Conservation (phyloP, 2,888 invertebrate species). For the Hydriomena furcata region DNA sequence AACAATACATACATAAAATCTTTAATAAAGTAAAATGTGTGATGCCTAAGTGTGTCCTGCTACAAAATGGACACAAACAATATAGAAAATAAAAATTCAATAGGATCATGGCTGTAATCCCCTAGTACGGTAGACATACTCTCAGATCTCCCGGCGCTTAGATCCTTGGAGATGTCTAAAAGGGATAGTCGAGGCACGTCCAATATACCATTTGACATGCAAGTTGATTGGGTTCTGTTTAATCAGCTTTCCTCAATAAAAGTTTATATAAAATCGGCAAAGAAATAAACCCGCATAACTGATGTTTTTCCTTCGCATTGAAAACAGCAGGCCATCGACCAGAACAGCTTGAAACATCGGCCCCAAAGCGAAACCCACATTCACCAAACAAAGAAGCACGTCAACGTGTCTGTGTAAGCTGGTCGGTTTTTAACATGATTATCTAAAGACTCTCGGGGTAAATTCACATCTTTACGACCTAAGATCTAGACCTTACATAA, state of each 20-base stretch:
- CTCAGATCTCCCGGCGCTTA: too few species aligned
- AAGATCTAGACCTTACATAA: constrained; percentile 31
- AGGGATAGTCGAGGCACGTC: too few species aligned
- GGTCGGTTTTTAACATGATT: constrained; percentile 26
- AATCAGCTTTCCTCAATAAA: constrained; percentile 27
- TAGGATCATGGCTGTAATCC: too few species aligned
- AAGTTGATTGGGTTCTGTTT: too few species aligned
- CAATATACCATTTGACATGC: too few species aligned
- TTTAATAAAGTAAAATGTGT: not conserved
- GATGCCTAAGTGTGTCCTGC: not conserved
- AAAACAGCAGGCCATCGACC: constrained; percentile 26
- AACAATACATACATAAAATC: not conserved
- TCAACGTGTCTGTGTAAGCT: constrained; percentile 16
- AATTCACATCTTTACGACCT: constrained; percentile 33
- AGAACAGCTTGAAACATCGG: constrained; percentile 16
- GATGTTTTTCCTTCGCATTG: constrained; percentile 24
- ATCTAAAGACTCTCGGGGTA: constrained; percentile 28
- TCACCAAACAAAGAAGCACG: constrained; percentile 8
- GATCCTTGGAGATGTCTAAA: too few species aligned
- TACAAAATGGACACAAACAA: not conserved
- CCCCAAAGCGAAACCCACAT: constrained; percentile 1
- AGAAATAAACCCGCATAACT: constrained; percentile 22
- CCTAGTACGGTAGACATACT: too few species aligned
- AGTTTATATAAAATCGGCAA: constrained; percentile 23
- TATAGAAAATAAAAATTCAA: too few species aligned